Evolutionary conservation across 2,113 vertebrate species (phyloP), one percentile per base, ranked within the genome.

Genomic region (Bufo bufo): DNA sequence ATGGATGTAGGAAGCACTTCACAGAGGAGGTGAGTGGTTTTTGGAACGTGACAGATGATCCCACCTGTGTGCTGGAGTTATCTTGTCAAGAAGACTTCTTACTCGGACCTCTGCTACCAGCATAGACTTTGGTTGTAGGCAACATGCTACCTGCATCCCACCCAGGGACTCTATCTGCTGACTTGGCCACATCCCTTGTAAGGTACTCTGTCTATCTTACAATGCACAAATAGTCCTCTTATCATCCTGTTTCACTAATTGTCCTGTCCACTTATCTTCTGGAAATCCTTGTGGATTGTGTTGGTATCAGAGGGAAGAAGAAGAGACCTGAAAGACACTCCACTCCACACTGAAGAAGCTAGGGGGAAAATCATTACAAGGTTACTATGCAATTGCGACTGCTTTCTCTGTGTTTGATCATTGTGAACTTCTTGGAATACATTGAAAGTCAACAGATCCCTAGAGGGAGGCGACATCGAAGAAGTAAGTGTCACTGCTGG

Each of bases 361-460:
- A 95, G 92, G 93, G 94, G 92, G 92, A 94, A 93, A 95, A 95
- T 94, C 95, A 93, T 92, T 94, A 96, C 94, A 95, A 96, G 97
- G 96, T 98, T 99, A 99, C 98, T 99, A 99, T 99, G 98, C 98
- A 97, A 97, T 98, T 99, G 96, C 97, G 97, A 99, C 96, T 98
- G 96, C 94, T 99, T 93, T 96, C 97, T 96, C 97, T 97, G 95
- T 96, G 98, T 96, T 96, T 98, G 95, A 97, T 99, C 96, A 94
- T 94, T 93, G 97, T 96, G 96, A 97, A 97, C 97, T 97, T 97
- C 95, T 97, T 99, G 97, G 98, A 99, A 96, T 97, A 97, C 97
- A 96, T 96, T 95, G 96, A 96, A 95, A 96, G 97, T 97, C 98
- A 98, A 94, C 96, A 97, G 94, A 94, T 96, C 96, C 95, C 97